A percentile compares a stretch with the other conserved stretches of the same genome.
phyloP scores from a whole-genome alignment of 92 coral and sea anemone genomes.

The Epizoanthus rinbou region DNA sequence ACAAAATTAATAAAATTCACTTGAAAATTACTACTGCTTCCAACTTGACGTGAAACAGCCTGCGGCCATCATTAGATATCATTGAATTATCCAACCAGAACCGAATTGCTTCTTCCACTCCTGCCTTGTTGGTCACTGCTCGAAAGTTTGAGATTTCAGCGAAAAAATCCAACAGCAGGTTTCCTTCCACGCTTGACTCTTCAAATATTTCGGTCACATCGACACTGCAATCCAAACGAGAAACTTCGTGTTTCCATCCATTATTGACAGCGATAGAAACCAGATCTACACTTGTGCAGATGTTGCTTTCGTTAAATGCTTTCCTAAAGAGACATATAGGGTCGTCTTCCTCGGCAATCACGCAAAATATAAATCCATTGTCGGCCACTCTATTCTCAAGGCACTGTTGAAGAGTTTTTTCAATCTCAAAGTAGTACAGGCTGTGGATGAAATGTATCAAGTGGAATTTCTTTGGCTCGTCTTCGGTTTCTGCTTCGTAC shows the following conservation, averaged over 20 bases:
- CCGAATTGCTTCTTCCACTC: neutral
- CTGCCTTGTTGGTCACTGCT: too few relatives aligned
- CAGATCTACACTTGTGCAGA: neutral
- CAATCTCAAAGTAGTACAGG: neutral
- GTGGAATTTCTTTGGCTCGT: neutral
- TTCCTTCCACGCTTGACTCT: neutral
- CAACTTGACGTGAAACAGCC: neutral
- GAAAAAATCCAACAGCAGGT: neutral
- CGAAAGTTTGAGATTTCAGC: constrained; percentile 1
- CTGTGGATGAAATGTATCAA: neutral
- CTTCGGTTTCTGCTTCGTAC: neutral
- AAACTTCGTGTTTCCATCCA: neutral
- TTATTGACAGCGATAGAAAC: neutral
- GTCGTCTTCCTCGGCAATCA: neutral
- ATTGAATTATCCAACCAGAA: neutral
- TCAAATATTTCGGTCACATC: constrained; percentile 12
- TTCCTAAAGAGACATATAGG: neutral
- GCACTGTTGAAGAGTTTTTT: neutral
- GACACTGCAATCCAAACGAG: neutral
- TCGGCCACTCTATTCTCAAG: too few relatives aligned
- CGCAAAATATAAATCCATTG: too few relatives aligned
- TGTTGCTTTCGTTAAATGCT: neutral
- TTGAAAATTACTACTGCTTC: neutral
- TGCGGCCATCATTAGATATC: neutral
- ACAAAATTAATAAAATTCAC: too few relatives aligned